phyloP scores from a whole-genome alignment of 2,113 vertebrate genomes.

The Lophura nycthemera region DNA sequence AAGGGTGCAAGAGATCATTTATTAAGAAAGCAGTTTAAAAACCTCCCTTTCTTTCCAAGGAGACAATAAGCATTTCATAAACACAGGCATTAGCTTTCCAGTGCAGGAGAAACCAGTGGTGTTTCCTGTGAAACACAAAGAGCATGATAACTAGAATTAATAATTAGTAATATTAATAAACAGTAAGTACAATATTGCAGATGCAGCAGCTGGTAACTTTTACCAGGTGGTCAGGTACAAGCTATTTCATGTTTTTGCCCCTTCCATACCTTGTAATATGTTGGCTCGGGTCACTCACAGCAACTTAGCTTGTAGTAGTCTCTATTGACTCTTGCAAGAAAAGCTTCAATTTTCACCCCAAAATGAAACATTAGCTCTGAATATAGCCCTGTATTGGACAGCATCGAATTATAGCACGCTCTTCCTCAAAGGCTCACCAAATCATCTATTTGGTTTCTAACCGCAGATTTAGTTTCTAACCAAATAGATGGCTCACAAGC shows the following conservation, averaged over 20 bases:
- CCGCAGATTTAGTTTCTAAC: background rate
- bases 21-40: background rate
- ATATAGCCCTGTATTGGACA: background rate
- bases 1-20: background rate
- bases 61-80: background rate
- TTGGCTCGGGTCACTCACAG: background rate
- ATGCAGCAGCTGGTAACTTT: background rate
- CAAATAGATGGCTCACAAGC: background rate
- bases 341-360: rapidly evolving
- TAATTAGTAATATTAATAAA: background rate
- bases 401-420: rapidly evolving
- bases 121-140: background rate
- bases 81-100: background rate
- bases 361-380: background rate
- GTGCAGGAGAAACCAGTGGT: background rate
- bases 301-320: background rate
- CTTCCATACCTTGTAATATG: background rate
- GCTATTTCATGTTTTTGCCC: background rate
- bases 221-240: background rate
- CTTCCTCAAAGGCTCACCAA: background rate
- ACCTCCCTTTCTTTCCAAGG: background rate
- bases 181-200: background rate
- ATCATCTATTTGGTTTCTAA: background rate
- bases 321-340: background rate
- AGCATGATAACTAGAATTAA: background rate